These are phyloP conservation scores for Dicycla oo DNA, from an alignment of 2,888 invertebrate genomes.

Conservation along the genomic window DNA sequence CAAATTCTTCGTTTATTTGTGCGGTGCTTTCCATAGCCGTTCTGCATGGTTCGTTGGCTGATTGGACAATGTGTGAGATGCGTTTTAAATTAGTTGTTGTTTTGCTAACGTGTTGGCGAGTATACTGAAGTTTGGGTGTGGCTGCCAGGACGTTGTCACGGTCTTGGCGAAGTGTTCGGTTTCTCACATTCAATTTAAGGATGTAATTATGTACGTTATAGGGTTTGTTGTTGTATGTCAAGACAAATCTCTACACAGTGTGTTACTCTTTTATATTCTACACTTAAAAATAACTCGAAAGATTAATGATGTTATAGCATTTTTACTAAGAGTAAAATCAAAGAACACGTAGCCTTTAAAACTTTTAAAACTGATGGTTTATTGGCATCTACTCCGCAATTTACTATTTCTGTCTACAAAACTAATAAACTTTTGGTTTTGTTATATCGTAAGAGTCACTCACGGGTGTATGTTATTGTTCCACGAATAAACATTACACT, in stretches of 20 bases:
- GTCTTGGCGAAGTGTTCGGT: constrained; percentile 19
- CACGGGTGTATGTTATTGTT: constrained; percentile 44
- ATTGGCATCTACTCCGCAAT: constrained; percentile 49
- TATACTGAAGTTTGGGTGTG: constrained; percentile 7
- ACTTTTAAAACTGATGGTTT: constrained; percentile 40
- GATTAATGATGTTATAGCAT: constrained; percentile 24
- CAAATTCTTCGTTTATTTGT: constrained; percentile 53
- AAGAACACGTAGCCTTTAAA: constrained; percentile 24
- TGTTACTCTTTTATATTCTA: constrained; percentile 1
- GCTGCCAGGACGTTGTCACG: constrained; percentile 32
- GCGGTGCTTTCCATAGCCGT: constrained; percentile 20
- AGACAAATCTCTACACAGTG: not conserved
- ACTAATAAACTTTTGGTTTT: constrained; percentile 54
- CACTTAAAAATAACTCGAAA: constrained; percentile 4
- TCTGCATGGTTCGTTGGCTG: constrained; percentile 32
- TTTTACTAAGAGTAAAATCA: constrained; percentile 9
- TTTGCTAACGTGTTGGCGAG: constrained; percentile 22
- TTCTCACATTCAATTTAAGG: constrained; percentile 41
- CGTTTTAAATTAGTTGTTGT: constrained; percentile 53
- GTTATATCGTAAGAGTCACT: constrained; percentile 50
- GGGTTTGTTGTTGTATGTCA: not conserved
- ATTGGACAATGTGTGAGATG: constrained; percentile 49
- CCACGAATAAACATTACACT: constrained; percentile 39
- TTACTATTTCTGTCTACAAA: constrained; percentile 51
- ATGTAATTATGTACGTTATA: not conserved